Evolutionary conservation across 2,888 invertebrate species (phyloP).

Genomic region (Perizoma flavofasciatum): DNA sequence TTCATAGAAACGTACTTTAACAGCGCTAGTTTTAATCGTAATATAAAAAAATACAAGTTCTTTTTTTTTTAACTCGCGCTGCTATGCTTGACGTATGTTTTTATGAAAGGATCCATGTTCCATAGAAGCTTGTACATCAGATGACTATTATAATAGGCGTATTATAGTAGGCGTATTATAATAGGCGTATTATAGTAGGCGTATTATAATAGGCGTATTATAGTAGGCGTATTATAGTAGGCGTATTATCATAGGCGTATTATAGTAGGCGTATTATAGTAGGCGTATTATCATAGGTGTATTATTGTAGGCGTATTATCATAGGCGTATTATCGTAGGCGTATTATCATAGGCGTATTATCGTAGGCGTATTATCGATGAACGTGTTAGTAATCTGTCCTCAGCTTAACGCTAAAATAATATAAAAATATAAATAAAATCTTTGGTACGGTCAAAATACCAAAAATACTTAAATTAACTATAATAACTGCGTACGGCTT

Average conservation of each 20-base stretch:
- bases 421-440: slow-evolving; percentile 22
- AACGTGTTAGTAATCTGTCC: too few species aligned
- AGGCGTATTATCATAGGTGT: slow-evolving; percentile 3
- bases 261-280: slow-evolving; percentile 3
- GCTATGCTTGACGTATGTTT: too few species aligned
- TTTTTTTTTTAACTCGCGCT: too few species aligned
- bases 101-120: too few species aligned
- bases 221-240: slow-evolving; percentile 3
- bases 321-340: slow-evolving; percentile 4
- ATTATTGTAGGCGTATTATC: too few species aligned
- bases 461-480: slow-evolving; percentile 42
- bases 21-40: too few species aligned
- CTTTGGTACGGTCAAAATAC: slow-evolving; percentile 29
- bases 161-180: slow-evolving; percentile 3
- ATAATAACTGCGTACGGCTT: slow-evolving; percentile 1
- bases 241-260: slow-evolving; percentile 4
- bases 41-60: too few species aligned
- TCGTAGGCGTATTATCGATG: slow-evolving; percentile 6
- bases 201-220: slow-evolving; percentile 3
- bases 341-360: slow-evolving; percentile 3
- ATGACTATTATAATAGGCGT: neutral
- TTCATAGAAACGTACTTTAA: too few species aligned
- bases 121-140: too few species aligned
- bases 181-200: slow-evolving; percentile 3
- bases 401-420: slow-evolving; percentile 10